These are phyloP conservation scores for Xyrichtys novacula DNA, from an alignment of 2,797 vertebrate genomes.

Conservation along the genomic window DNA sequence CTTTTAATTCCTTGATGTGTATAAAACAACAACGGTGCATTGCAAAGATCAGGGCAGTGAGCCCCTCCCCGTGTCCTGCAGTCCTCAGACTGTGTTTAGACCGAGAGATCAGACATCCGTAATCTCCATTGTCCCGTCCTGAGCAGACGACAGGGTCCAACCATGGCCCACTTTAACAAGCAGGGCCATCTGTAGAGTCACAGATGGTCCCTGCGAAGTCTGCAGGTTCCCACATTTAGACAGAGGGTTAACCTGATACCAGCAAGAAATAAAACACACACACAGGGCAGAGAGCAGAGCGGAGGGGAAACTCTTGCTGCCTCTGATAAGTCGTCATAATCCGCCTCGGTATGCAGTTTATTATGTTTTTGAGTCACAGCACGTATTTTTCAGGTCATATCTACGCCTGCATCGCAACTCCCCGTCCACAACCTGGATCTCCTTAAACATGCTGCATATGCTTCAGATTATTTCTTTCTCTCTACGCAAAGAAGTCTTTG, in stretches of 20 bases:
- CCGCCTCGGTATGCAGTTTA: slow-evolving; percentile 54
- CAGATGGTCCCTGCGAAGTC: slow-evolving; percentile 71
- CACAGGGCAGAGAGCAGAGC: background rate
- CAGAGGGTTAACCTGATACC: slow-evolving; percentile 62
- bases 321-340: slow-evolving; percentile 61
- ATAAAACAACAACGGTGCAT: slow-evolving; percentile 42
- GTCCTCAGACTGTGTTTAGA: slow-evolving; percentile 71
- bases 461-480: slow-evolving; percentile 64
- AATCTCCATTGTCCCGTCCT: slow-evolving; percentile 81
- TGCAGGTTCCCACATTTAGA: slow-evolving; percentile 66
- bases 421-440: slow-evolving; percentile 28
- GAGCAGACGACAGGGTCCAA: slow-evolving; percentile 63
- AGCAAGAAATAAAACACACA: slow-evolving; percentile 40
- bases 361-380: slow-evolving; percentile 56
- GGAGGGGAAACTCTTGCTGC: slow-evolving; percentile 52
- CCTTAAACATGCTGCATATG: slow-evolving; percentile 61
- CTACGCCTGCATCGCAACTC: slow-evolving; percentile 34
- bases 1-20: slow-evolving; percentile 56
- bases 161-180: slow-evolving; percentile 75
- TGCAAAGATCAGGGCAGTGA: slow-evolving; percentile 59
- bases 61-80: slow-evolving; percentile 65
- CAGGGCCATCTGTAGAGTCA: slow-evolving; percentile 76
- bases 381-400: slow-evolving; percentile 54
- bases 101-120: slow-evolving; percentile 79
- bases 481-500: slow-evolving; percentile 49